phyloP scores from a whole-genome alignment of 2,113 vertebrate genomes.

The Malurus elegans region DNA sequence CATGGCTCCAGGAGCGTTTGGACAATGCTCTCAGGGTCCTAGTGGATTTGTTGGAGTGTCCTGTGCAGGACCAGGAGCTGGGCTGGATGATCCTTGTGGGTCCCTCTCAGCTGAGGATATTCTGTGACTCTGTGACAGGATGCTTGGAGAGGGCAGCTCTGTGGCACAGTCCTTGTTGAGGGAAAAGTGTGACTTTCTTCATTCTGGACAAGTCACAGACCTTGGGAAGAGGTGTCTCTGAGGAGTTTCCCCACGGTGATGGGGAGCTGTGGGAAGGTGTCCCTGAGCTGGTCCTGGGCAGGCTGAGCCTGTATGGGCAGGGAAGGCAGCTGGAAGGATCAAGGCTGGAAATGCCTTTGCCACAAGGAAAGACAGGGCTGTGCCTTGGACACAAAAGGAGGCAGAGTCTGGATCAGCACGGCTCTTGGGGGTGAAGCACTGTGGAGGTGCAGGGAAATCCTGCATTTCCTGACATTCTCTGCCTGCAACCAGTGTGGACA shows the following conservation, averaged over 20 bases:
- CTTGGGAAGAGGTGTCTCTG: background rate
- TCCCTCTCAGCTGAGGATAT: background rate
- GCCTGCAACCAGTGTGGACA: background rate
- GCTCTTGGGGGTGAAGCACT: background rate
- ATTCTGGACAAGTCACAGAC: background rate
- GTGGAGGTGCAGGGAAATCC: background rate
- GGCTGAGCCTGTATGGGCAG: background rate
- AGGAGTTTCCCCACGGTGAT: background rate
- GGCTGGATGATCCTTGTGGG: background rate
- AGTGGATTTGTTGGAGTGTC: background rate
- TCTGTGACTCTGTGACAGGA: background rate
- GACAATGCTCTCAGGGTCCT: fast-evolving
- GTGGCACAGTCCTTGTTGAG: background rate
- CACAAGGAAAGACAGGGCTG: background rate
- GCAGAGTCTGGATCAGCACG: background rate
- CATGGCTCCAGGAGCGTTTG: background rate
- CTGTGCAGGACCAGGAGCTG: background rate
- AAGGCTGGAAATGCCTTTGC: background rate
- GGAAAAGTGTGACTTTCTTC: background rate
- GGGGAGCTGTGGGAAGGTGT: background rate
- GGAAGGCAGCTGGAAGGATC: background rate
- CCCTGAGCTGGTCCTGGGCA: background rate
- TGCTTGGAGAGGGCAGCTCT: background rate
- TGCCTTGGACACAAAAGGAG: background rate
- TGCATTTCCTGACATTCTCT: too few relatives aligned